phyloP scores from a whole-genome alignment of 2,113 vertebrate genomes.

The Gallinago media region DNA sequence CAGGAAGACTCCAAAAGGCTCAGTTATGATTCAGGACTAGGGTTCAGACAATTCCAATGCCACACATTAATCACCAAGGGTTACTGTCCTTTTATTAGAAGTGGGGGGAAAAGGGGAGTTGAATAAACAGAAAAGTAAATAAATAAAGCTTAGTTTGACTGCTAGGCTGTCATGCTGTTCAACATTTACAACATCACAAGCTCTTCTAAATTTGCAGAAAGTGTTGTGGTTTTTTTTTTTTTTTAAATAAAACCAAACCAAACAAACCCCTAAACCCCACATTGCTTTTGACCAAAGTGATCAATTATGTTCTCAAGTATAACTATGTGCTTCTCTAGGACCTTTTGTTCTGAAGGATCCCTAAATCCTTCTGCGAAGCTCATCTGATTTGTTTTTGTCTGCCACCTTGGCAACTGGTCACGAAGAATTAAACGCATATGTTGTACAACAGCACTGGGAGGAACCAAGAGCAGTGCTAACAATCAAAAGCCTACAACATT shows the following conservation, averaged over 20 bases:
- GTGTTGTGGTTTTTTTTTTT: too few relatives aligned
- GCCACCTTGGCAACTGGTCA: not conserved
- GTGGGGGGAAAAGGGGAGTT: rapidly evolving
- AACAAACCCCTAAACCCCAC: not conserved
- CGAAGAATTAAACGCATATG: rapidly evolving
- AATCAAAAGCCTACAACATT: rapidly evolving
- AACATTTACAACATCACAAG: not conserved
- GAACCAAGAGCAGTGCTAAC: rapidly evolving
- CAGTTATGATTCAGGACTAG: not conserved
- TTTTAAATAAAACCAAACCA: not conserved
- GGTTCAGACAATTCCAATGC: not conserved
- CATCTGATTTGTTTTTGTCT: not conserved
- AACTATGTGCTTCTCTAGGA: not conserved
- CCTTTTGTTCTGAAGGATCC: not conserved
- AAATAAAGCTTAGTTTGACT: not conserved
- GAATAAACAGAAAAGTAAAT: not conserved
- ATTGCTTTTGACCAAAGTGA: not conserved
- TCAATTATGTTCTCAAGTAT: not conserved
- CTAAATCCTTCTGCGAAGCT: not conserved
- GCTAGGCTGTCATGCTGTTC: not conserved
- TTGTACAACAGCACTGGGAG: too few relatives aligned
- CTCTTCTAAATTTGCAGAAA: not conserved
- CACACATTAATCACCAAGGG: not conserved
- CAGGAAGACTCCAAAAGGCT: not conserved
- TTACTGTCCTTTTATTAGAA: not conserved